Conservation (phyloP, 2,888 invertebrate species). For the Epinotia bilunana region DNA sequence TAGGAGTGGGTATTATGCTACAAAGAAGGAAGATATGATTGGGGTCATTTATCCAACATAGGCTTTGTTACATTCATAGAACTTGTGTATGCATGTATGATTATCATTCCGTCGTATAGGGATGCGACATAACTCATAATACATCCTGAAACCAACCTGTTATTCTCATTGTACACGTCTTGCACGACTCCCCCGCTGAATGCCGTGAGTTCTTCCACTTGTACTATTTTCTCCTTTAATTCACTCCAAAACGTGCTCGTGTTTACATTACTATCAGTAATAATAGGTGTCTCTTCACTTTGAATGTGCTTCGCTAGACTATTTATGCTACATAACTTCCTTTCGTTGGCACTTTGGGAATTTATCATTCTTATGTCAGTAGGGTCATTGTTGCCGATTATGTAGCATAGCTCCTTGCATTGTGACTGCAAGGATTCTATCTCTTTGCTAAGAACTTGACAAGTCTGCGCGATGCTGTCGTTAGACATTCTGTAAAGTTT, state of each 20-base stretch:
- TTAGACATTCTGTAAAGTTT: slow-evolving; percentile 61
- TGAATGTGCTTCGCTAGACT: slow-evolving; percentile 65
- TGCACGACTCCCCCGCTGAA: slow-evolving; percentile 66
- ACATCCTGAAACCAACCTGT: slow-evolving; percentile 59
- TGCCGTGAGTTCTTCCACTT: slow-evolving; percentile 68
- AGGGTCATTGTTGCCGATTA: slow-evolving; percentile 65
- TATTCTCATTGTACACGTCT: slow-evolving; percentile 70
- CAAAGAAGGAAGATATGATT: neutral
- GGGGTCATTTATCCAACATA: neutral
- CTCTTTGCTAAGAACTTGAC: slow-evolving; percentile 61
- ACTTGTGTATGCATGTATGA: neutral
- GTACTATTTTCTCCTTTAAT: slow-evolving; percentile 63
- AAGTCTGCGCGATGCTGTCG: slow-evolving; percentile 60
- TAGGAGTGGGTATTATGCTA: neutral
- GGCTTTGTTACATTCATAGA: neutral
- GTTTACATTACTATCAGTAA: slow-evolving; percentile 65
- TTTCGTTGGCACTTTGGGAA: slow-evolving; percentile 57
- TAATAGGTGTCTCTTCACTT: slow-evolving; percentile 63
- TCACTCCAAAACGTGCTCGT: slow-evolving; percentile 69
- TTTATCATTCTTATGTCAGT: slow-evolving; percentile 54
- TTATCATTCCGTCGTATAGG: neutral
- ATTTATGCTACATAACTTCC: slow-evolving; percentile 64
- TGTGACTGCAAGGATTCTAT: slow-evolving; percentile 63
- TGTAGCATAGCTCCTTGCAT: slow-evolving; percentile 63
- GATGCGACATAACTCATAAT: neutral